Evolutionary conservation across 2,797 vertebrate genomes (phyloP), one percentile per base, ranked within the genome.

Genomic region (Acanthis flammea): DNA sequence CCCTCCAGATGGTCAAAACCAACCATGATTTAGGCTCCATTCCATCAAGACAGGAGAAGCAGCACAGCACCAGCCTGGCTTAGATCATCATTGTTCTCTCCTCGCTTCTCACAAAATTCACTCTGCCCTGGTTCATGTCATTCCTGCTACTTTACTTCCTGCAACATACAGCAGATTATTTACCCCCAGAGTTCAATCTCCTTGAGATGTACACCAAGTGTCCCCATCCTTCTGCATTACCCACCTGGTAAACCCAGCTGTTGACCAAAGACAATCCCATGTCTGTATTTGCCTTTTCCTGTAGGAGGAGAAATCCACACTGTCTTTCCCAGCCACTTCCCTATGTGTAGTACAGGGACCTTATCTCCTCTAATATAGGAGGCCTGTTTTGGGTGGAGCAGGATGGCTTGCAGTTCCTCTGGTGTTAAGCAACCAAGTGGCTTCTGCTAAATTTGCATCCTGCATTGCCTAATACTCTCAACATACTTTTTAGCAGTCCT

Each of bases 11-110:
- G 37, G 19, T 50, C 12, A 62, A 57, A 82, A 55, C 5, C 30
- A 33, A 4, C 30, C 17, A 12, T 23, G 10, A 39, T 41, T 68
- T 55, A 31, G 42, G 28, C 14, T 55, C 10, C 14, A 33, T 24
- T 62, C n/a, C 42, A 57, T 75, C 37, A 33, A 33, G 55, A 25
- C 3, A 16, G 50, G 37, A 22, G 21, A 62, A 75, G 24, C 3
- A 76, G 19, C 55, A 37, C 14, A 61, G 28, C 23, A 30, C 5
- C 16, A 48, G 11, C 35, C 35, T 30, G 23, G 19, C 23, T 10
- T 1, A 0, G 6, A 18, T 55, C 14, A 28, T 28, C 6, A 11
- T 37, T 0, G 0, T n/a, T 9, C 13, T 44, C 17, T 50, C 19
- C 42, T 62, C 21, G 31, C 23, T 50, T 11, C 37, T 80, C 25